Conservation (phyloP, 2,888 invertebrate species). For the Cosmorhoe ocellata region DNA sequence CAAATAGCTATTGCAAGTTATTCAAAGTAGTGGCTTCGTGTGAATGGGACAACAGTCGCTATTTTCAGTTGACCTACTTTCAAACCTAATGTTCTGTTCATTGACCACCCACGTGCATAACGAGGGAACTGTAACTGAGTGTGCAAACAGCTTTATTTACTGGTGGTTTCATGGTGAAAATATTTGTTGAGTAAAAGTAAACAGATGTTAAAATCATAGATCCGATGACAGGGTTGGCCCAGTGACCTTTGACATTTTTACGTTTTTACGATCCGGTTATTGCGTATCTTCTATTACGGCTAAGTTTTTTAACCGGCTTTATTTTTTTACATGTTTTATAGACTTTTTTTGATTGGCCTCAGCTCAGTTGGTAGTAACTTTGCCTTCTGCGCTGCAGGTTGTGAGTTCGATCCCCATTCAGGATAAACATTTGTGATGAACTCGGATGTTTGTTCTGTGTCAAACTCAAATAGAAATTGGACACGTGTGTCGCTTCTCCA, state of each 20-base stretch:
- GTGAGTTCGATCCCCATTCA: too few species aligned
- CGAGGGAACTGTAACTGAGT: slow-evolving; percentile 11
- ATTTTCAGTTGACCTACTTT: slow-evolving; percentile 47
- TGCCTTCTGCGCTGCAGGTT: too few species aligned
- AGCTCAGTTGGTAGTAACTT: too few species aligned
- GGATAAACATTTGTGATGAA: too few species aligned
- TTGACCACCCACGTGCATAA: slow-evolving; percentile 33
- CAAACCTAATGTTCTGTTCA: slow-evolving; percentile 31
- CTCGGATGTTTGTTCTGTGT: too few species aligned
- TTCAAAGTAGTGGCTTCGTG: slow-evolving; percentile 18
- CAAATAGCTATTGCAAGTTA: slow-evolving; percentile 12
- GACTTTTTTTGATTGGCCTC: too few species aligned
- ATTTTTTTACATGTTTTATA: too few species aligned
- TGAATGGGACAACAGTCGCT: slow-evolving; percentile 30
- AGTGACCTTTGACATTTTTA: slow-evolving; percentile 13
- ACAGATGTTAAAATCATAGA: slow-evolving; percentile 7
- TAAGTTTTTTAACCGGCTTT: too few species aligned
- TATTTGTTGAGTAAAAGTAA: slow-evolving; percentile 6
- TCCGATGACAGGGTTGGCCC: slow-evolving; percentile 6
- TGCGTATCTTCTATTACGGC: background rate
- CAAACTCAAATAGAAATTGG: too few species aligned
- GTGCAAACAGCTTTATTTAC: slow-evolving; percentile 10
- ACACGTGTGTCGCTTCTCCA: too few species aligned
- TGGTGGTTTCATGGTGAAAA: background rate
- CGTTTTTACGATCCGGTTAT: slow-evolving; percentile 12